Conservation (phyloP, 2,113 vertebrate genomes). For the Theropithecus gelada region DNA sequence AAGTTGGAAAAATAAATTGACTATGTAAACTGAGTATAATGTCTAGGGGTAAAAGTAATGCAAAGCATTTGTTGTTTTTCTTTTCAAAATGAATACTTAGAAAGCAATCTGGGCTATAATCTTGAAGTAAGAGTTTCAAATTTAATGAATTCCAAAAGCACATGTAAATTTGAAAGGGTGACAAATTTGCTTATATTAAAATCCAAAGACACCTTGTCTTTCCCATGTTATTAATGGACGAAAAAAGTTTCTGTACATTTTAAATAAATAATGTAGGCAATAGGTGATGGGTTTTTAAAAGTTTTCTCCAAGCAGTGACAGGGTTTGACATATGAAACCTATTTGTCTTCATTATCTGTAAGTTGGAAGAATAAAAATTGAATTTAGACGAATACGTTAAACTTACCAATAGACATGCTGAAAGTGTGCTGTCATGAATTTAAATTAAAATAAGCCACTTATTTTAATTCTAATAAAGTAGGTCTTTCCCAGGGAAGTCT, state of each 20-base stretch:
- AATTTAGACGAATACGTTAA: conserved; percentile 28
- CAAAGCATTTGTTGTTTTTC: not conserved
- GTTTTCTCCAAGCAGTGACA: not conserved
- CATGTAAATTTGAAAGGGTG: not conserved
- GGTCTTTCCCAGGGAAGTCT: not conserved
- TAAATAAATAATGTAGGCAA: conserved; percentile 26
- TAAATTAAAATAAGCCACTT: not conserved
- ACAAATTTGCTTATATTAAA: conserved; percentile 35
- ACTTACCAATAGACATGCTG: not conserved
- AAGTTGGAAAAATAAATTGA: not conserved
- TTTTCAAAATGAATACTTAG: not conserved
- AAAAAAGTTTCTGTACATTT: not conserved
- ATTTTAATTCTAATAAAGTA: not conserved
- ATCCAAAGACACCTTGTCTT: not conserved
- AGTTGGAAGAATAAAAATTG: conserved; percentile 47
- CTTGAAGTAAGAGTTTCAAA: not conserved
- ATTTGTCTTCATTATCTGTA: conserved; percentile 51
- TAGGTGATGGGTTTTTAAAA: conserved; percentile 20
- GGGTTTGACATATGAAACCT: conserved; percentile 39
- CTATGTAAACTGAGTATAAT: not conserved
- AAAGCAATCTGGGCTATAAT: not conserved
- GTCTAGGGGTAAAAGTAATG: not conserved
- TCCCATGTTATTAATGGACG: not conserved
- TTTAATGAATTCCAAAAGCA: conserved; percentile 18
- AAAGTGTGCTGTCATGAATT: conserved; percentile 35